Conservation (phyloP, 2,888 invertebrate genomes). For the Philhelius pedissequus region DNA sequence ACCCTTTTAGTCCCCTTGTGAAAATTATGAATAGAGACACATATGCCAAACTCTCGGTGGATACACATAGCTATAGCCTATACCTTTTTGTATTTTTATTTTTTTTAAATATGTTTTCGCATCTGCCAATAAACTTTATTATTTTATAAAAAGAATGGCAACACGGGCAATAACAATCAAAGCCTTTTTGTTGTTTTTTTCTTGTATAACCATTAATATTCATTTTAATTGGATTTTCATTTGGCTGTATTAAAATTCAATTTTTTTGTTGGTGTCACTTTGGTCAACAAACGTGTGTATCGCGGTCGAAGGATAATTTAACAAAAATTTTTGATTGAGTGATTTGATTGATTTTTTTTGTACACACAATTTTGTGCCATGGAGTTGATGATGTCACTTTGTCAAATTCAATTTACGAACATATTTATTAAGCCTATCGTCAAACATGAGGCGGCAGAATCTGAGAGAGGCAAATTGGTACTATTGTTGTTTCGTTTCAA, state of each 20-base stretch:
- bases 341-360: constrained; percentile 2
- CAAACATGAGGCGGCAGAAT: too few relatives aligned
- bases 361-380: too few relatives aligned
- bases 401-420: not conserved
- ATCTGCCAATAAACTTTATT: not conserved
- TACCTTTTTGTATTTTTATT: too few relatives aligned
- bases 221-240: constrained; percentile 64
- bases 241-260: constrained; percentile 53
- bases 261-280: constrained; percentile 22
- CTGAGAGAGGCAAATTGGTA: too few relatives aligned
- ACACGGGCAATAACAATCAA: constrained; percentile 23
- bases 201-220: constrained; percentile 4
- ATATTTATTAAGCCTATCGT: not conserved
- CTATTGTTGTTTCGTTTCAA: too few relatives aligned
- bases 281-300: not conserved
- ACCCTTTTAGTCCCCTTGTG: too few relatives aligned
- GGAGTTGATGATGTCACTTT: not conserved
- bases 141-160: not conserved
- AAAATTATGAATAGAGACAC: too few relatives aligned
- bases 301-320: not conserved
- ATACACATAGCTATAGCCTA: too few relatives aligned
- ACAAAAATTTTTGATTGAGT: constrained; percentile 12
- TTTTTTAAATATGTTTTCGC: not conserved
- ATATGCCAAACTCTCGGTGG: too few relatives aligned
- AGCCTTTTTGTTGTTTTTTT: constrained; percentile 14